These are phyloP conservation scores for Stegastes partitus DNA, from an alignment of 2,113 vertebrate genomes.

Conservation along the genomic window DNA sequence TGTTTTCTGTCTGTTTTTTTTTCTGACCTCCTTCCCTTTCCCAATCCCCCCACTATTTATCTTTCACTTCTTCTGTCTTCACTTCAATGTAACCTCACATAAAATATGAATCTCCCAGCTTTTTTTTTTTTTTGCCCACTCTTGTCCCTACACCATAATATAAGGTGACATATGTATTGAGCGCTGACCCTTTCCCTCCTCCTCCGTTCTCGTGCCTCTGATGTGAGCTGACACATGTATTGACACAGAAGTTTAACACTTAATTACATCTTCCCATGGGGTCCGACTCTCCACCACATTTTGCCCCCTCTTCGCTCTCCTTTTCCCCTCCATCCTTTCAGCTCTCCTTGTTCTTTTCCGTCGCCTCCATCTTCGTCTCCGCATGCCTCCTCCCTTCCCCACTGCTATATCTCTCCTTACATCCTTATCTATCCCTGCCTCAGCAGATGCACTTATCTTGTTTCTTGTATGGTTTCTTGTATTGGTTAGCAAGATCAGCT, in stretches of 20 bases:
- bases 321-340: background rate
- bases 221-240: constrained; percentile 62
- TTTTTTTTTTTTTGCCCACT: background rate
- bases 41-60: constrained; percentile 15
- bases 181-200: constrained; percentile 35
- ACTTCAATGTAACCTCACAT: background rate
- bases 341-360: background rate
- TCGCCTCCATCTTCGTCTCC: background rate
- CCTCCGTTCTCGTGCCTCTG: constrained; percentile 24
- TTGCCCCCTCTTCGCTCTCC: background rate
- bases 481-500: constrained; percentile 26
- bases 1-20: constrained; percentile 33
- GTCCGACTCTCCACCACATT: constrained; percentile 23
- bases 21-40: constrained; percentile 21
- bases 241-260: constrained; percentile 70
- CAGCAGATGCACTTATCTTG: constrained; percentile 50
- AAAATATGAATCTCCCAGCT: background rate
- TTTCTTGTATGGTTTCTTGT: constrained; percentile 41
- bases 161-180: constrained; percentile 49
- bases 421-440: constrained; percentile 40
- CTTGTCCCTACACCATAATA: constrained; percentile 33
- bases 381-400: background rate
- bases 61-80: background rate
- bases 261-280: constrained; percentile 62
- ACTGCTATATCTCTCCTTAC: constrained; percentile 16